Evolutionary conservation across 2,888 invertebrate species (phyloP).

Genomic region (Dynastes maya): DNA sequence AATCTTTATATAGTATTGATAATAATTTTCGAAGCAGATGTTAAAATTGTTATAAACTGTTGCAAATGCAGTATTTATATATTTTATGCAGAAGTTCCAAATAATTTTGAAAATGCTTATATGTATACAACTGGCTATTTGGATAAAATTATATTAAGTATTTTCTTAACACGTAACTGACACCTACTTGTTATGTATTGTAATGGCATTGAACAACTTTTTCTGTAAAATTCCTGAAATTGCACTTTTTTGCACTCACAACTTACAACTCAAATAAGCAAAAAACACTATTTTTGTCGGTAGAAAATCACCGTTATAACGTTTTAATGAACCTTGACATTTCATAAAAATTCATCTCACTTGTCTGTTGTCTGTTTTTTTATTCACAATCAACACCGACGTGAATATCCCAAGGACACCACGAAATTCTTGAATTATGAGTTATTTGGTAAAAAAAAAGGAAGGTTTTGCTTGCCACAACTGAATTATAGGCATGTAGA

Average conservation of each 20-base stretch:
- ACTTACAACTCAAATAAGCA: not conserved
- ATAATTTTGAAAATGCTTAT: too few relatives aligned
- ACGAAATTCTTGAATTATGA: conserved; percentile 2
- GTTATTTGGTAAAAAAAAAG: not conserved
- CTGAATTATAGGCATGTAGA: not conserved
- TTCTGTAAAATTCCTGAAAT: not conserved
- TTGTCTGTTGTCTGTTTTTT: conserved; percentile 5
- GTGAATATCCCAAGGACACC: conserved; percentile 29
- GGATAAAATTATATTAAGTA: too few relatives aligned
- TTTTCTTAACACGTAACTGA: too few relatives aligned
- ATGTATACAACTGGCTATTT: too few relatives aligned
- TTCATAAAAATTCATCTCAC: conserved; percentile 29
- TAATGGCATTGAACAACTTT: not conserved
- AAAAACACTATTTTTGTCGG: not conserved
- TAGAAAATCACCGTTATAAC: conserved; percentile 33
- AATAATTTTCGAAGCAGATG: too few relatives aligned
- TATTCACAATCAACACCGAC: conserved; percentile 2
- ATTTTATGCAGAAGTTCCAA: too few relatives aligned
- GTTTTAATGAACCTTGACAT: conserved; percentile 40
- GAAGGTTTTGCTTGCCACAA: not conserved
- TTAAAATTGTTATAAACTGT: too few relatives aligned
- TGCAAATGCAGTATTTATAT: too few relatives aligned
- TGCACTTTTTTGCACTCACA: not conserved
- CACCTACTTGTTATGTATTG: too few relatives aligned
- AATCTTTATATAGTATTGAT: too few relatives aligned